phyloP scores from a whole-genome alignment of 2,797 vertebrate genomes.

The Falco berigora region DNA sequence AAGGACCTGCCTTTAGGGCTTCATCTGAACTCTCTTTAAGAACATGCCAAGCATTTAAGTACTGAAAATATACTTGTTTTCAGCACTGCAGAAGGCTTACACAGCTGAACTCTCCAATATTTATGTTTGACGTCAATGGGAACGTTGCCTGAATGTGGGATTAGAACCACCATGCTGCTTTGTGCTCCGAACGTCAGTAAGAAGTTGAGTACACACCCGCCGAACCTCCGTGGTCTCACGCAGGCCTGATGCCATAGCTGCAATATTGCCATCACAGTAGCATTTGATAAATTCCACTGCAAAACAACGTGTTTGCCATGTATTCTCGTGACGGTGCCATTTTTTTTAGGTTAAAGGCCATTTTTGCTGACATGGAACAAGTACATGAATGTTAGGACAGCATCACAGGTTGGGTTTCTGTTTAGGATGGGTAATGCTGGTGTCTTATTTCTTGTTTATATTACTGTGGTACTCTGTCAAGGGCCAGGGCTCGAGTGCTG shows the following conservation, averaged over 20 bases:
- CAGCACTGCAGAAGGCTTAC: background rate
- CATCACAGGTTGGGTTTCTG: background rate
- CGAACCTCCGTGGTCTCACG: fast-evolving
- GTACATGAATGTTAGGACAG: background rate
- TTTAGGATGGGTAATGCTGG: fast-evolving
- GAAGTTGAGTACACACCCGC: background rate
- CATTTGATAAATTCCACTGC: background rate
- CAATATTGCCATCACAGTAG: fast-evolving
- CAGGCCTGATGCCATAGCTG: fast-evolving
- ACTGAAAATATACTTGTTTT: slow-evolving; percentile 26
- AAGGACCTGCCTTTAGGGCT: background rate
- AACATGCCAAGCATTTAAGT: background rate
- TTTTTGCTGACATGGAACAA: background rate
- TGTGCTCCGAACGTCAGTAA: background rate
- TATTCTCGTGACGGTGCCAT: fast-evolving
- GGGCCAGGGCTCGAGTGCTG: background rate
- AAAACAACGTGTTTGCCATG: fast-evolving
- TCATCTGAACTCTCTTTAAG: background rate
- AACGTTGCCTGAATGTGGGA: background rate
- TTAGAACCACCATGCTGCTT: background rate
- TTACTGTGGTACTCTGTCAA: background rate
- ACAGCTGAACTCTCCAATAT: slow-evolving; percentile 15
- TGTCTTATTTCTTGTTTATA: background rate
- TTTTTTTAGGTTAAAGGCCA: background rate
- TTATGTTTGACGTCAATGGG: slow-evolving; percentile 49